phyloP scores from a whole-genome alignment of 2,797 vertebrate species.

The Nyctalus aviator region DNA sequence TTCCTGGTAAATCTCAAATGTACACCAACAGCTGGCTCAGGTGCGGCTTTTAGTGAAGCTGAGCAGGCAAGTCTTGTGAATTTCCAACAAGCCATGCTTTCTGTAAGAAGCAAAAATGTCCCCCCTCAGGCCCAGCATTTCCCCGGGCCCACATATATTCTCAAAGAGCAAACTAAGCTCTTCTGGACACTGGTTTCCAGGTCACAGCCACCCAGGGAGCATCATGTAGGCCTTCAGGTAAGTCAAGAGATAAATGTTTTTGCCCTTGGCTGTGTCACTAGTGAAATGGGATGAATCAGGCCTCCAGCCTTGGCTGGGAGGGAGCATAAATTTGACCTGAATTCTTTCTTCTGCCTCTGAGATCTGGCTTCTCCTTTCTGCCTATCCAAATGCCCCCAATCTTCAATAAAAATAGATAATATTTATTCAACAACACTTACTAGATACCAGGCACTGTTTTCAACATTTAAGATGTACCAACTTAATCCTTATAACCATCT shows the following conservation, averaged over 20 bases:
- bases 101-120: slow-evolving; percentile 33
- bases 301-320: not conserved
- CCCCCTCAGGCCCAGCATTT: slow-evolving; percentile 1
- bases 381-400: not conserved
- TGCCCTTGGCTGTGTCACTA: not conserved
- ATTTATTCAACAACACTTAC: not conserved
- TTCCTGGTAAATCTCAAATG: not conserved
- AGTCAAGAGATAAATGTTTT: not conserved
- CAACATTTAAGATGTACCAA: not conserved
- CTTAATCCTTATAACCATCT: not conserved
- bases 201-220: not conserved
- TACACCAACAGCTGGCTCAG: not conserved
- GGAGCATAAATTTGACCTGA: not conserved
- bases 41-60: not conserved
- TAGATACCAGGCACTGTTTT: not conserved
- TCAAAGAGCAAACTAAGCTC: slow-evolving; percentile 40
- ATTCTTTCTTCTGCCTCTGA: slow-evolving; percentile 26
- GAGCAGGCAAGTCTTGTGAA: not conserved
- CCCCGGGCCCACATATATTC: slow-evolving; percentile 50
- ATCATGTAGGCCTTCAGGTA: not conserved
- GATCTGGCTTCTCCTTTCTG: not conserved
- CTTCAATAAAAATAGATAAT: not conserved
- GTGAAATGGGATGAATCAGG: not conserved
- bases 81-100: not conserved
- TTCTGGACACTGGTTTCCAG: slow-evolving; percentile 39